Evolutionary conservation across 2,888 invertebrate genomes (phyloP).

Genomic region (Pseudanteris insignis): DNA sequence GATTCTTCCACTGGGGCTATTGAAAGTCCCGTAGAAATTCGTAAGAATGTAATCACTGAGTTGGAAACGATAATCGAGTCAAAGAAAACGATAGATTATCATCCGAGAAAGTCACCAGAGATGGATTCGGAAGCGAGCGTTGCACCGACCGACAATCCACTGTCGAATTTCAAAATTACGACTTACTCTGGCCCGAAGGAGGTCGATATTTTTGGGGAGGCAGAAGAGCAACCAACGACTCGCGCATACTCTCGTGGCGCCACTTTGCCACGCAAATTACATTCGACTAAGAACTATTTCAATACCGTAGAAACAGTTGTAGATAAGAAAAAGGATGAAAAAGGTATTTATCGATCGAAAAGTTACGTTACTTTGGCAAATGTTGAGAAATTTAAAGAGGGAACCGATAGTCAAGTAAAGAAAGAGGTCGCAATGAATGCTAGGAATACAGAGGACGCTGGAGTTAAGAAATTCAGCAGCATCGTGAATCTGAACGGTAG

Average conservation of each 20-base stretch:
- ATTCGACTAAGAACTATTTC: neutral
- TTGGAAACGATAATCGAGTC: slow-evolving; percentile 55
- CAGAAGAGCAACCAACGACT: slow-evolving; percentile 39
- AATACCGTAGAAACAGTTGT: neutral
- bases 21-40: slow-evolving; percentile 39
- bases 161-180: slow-evolving; percentile 62
- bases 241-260: slow-evolving; percentile 35
- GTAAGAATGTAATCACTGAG: slow-evolving; percentile 56
- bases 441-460: slow-evolving; percentile 21
- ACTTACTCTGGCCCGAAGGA: slow-evolving; percentile 59
- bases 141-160: slow-evolving; percentile 58
- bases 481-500: slow-evolving; percentile 53
- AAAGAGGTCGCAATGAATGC: neutral
- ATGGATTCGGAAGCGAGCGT: slow-evolving; percentile 50
- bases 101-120: slow-evolving; percentile 3
- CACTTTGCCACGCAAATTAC: slow-evolving; percentile 46
- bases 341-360: slow-evolving; percentile 56
- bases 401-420: slow-evolving; percentile 6
- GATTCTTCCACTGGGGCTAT: neutral
- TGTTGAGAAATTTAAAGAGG: slow-evolving; percentile 49
- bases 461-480: slow-evolving; percentile 51
- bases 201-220: slow-evolving; percentile 58
- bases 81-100: slow-evolving; percentile 19
- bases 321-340: slow-evolving; percentile 23
- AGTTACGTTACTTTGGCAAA: slow-evolving; percentile 56